These are phyloP conservation scores for Acanthococcus lagerstroemiae DNA, from an alignment of 2,888 invertebrate species.

Conservation along the genomic window DNA sequence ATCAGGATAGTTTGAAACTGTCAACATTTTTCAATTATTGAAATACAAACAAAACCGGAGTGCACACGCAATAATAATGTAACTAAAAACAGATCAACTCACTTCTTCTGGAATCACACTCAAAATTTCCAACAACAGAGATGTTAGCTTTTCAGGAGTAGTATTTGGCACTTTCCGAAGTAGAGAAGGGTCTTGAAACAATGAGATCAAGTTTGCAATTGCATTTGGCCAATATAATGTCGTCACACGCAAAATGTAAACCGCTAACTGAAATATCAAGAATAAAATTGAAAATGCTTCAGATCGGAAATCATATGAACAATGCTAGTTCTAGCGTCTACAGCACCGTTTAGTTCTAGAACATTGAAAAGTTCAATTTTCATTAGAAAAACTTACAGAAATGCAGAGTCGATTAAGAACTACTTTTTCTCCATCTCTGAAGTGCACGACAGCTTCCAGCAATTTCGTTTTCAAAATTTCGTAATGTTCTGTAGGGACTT, in stretches of 20 bases:
- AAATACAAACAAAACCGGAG: background rate
- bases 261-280: slow-evolving; percentile 58
- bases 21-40: slow-evolving; percentile 30
- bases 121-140: slow-evolving; percentile 69
- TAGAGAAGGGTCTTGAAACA: slow-evolving; percentile 45
- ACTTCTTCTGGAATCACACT: slow-evolving; percentile 84
- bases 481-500: slow-evolving; percentile 69
- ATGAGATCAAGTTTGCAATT: slow-evolving; percentile 62
- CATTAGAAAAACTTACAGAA: slow-evolving; percentile 54
- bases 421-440: slow-evolving; percentile 71
- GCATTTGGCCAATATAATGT: slow-evolving; percentile 53
- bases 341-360: too few relatives aligned
- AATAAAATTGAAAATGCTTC: background rate
- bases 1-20: slow-evolving; percentile 45
- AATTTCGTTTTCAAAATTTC: slow-evolving; percentile 65
- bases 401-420: slow-evolving; percentile 79
- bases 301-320: background rate
- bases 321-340: background rate
- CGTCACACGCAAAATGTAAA: slow-evolving; percentile 62
- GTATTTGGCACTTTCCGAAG: slow-evolving; percentile 41
- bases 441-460: slow-evolving; percentile 63
- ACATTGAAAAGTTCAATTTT: too few relatives aligned
- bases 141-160: slow-evolving; percentile 51
- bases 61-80: slow-evolving; percentile 17
- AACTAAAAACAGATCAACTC: slow-evolving; percentile 38